phyloP scores from a whole-genome alignment of 2,797 vertebrate genomes.

The Aplochiton taeniatus region DNA sequence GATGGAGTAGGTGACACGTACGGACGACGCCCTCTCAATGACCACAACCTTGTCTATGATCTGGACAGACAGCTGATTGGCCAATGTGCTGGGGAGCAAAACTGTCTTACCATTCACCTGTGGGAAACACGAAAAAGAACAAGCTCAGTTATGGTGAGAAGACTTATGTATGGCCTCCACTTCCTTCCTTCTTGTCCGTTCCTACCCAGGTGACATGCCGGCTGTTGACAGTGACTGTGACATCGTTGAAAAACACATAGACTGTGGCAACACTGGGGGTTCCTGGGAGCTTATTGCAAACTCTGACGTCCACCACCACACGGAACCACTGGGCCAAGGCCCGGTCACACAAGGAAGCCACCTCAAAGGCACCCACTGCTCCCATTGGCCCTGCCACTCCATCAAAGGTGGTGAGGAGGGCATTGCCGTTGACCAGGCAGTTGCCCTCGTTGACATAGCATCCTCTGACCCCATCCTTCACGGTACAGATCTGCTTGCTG shows the following conservation, averaged over 20 bases:
- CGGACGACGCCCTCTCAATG: conserved; percentile 51
- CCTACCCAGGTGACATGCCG: conserved; percentile 72
- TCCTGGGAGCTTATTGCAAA: conserved; percentile 41
- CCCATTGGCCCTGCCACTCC: conserved; percentile 50
- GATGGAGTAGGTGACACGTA: conserved; percentile 65
- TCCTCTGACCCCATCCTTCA: conserved; percentile 59
- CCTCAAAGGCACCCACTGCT: conserved; percentile 64
- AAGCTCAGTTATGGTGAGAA: too few species aligned
- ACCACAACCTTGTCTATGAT: conserved; percentile 54
- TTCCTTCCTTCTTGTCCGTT: conserved; percentile 41
- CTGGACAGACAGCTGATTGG: conserved; percentile 44
- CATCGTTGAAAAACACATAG: conserved; percentile 67
- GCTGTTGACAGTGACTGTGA: conserved; percentile 66
- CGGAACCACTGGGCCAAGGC: conserved; percentile 69
- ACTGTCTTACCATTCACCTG: conserved; percentile 76
- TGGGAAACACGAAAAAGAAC: neutral
- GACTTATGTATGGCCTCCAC: too few species aligned
- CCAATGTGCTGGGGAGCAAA: conserved; percentile 58
- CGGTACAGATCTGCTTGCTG: conserved; percentile 47
- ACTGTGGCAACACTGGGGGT: conserved; percentile 27
- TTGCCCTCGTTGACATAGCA: conserved; percentile 59
- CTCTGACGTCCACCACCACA: conserved; percentile 69
- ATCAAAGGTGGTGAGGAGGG: conserved; percentile 73
- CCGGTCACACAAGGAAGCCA: conserved; percentile 66
- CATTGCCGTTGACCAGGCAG: conserved; percentile 60